Evolutionary conservation across 1,140 invertebrate species (phyloP).

Genomic region (Drosophila rhopaloa): DNA sequence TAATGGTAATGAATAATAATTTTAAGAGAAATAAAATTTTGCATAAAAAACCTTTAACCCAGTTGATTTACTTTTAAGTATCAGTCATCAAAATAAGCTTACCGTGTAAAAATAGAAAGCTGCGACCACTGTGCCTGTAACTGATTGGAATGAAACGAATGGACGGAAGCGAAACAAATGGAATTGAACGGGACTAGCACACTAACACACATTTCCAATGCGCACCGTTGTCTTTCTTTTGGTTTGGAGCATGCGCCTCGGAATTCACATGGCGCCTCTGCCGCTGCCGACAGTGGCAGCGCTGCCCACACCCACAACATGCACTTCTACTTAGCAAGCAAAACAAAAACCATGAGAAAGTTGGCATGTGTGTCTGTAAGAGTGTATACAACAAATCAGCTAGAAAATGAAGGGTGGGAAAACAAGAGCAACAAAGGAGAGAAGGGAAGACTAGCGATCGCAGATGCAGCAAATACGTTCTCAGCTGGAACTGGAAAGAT

Average conservation of each 20-base stretch:
- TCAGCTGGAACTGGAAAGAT: not conserved
- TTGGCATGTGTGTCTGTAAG: not conserved
- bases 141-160: slow-evolving; percentile 48
- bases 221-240: slow-evolving; percentile 47
- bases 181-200: slow-evolving; percentile 59
- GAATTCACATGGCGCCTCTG: slow-evolving; percentile 38
- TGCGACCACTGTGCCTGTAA: slow-evolving; percentile 61
- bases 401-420: not conserved
- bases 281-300: not conserved
- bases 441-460: slow-evolving; percentile 6
- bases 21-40: no score
- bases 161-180: not conserved
- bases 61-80: not conserved
- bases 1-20: no score
- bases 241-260: slow-evolving; percentile 54
- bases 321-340: slow-evolving; percentile 57
- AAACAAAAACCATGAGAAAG: slow-evolving; percentile 44
- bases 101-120: slow-evolving; percentile 12
- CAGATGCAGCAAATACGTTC: not conserved
- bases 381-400: slow-evolving; percentile 12
- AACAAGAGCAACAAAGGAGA: not conserved
- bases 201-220: slow-evolving; percentile 79
- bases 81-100: not conserved
- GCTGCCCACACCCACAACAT: slow-evolving; percentile 42
- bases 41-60: no score